phyloP scores from a whole-genome alignment of 2,888 invertebrate genomes.

The Platynereis dumerilii region DNA sequence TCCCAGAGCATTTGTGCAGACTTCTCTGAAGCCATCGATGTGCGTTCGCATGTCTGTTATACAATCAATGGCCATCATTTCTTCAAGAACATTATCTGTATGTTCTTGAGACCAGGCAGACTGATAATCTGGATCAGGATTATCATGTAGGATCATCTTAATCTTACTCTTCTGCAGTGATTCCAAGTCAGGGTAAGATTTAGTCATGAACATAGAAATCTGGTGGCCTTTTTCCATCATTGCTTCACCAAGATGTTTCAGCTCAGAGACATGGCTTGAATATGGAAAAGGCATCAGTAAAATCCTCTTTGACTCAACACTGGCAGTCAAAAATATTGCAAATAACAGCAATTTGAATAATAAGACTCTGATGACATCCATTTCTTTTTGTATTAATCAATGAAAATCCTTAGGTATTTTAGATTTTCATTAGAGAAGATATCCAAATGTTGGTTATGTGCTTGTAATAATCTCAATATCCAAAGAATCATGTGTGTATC shows the following conservation, averaged over 20 bases:
- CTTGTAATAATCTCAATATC: too few species aligned
- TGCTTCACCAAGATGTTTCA: conserved; percentile 14
- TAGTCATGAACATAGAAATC: conserved; percentile 16
- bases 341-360: too few species aligned
- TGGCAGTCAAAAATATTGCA: too few species aligned
- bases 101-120: not conserved
- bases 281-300: conserved; percentile 23
- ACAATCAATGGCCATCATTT: not conserved
- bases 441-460: too few species aligned
- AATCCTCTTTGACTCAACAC: conserved; percentile 8
- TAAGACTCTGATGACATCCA: too few species aligned
- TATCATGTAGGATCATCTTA: conserved; percentile 9
- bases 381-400: too few species aligned
- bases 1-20: conserved; percentile 27
- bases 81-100: not conserved
- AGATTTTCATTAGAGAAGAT: too few species aligned
- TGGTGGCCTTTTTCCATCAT: conserved; percentile 27
- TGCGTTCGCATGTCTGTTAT: conserved; percentile 13
- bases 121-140: conserved; percentile 10
- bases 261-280: conserved; percentile 23
- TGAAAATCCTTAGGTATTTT: too few species aligned
- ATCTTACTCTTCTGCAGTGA: conserved; percentile 1
- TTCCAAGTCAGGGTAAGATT: conserved; percentile 11
- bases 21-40: conserved; percentile 19
- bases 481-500: too few species aligned